These are phyloP conservation scores for Eulithis testata DNA, from an alignment of 2,888 invertebrate genomes.

Conservation along the genomic window DNA sequence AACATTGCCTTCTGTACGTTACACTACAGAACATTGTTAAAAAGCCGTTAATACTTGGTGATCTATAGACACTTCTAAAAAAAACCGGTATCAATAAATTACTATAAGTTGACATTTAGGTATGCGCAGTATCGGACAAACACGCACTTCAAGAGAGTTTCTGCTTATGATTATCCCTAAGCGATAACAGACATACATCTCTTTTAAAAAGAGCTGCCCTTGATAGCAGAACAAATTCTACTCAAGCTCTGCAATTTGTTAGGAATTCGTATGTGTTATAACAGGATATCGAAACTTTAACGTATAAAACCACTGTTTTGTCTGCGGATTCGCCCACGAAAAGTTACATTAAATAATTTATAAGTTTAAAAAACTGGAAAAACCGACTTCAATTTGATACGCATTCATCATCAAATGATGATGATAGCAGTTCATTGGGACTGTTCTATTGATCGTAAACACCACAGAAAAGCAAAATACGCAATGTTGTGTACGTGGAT, in stretches of 20 bases:
- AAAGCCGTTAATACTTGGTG: background rate
- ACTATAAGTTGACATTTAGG: background rate
- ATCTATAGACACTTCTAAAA: background rate
- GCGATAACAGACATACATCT: constrained; percentile 2
- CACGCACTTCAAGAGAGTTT: background rate
- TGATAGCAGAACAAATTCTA: background rate
- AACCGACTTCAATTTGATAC: no score
- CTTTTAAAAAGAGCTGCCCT: background rate
- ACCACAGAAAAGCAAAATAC: no score
- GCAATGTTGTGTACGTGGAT: no score
- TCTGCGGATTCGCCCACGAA: no score
- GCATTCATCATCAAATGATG: no score
- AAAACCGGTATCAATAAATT: background rate
- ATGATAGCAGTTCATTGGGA: no score
- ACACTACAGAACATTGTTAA: no score
- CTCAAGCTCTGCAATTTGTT: background rate
- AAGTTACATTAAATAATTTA: no score
- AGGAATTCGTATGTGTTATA: background rate
- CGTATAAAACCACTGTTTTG: no score
- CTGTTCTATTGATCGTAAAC: no score
- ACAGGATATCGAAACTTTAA: background rate
- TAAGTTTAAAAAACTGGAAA: no score
- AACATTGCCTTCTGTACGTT: no score
- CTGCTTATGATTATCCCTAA: background rate
- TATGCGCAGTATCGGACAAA: background rate